Evolutionary conservation across 92 coral and sea anemone species (phyloP).

Genomic region (Siderastrea radians): DNA sequence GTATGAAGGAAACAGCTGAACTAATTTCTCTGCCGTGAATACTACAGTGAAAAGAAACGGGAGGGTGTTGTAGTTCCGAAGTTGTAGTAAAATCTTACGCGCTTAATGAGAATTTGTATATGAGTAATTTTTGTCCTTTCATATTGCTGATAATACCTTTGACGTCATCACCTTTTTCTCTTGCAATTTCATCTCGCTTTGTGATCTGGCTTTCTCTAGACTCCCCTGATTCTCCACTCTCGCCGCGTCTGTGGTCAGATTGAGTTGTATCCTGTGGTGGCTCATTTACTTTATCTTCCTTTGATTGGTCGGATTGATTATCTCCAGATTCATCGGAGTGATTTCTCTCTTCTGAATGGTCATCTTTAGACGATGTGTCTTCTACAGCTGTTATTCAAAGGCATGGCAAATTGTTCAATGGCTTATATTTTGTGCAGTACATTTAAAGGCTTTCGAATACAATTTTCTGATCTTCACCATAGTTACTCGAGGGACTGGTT

Average conservation of each 20-base stretch:
- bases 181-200: conserved; percentile 38
- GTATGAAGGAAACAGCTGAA: too few species aligned
- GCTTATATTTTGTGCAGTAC: too few species aligned
- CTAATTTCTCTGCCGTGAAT: too few species aligned
- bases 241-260: conserved; percentile 48
- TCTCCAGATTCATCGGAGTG: conserved; percentile 2
- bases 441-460: too few species aligned
- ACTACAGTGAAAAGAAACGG: too few species aligned
- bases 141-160: conserved; percentile 2
- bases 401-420: too few species aligned
- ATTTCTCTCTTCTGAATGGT: not conserved
- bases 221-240: conserved; percentile 43
- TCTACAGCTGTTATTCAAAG: not conserved
- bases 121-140: not conserved
- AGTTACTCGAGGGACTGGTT: too few species aligned
- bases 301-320: not conserved
- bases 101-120: not conserved
- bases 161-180: not conserved
- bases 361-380: conserved; percentile 31
- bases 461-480: too few species aligned
- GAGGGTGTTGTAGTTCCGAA: too few species aligned
- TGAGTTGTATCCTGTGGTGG: not conserved
- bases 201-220: conserved; percentile 34
- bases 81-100: too few species aligned
- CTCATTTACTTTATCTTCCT: not conserved